Conservation (phyloP, 2,113 vertebrate species). For the Albula glossodonta region DNA sequence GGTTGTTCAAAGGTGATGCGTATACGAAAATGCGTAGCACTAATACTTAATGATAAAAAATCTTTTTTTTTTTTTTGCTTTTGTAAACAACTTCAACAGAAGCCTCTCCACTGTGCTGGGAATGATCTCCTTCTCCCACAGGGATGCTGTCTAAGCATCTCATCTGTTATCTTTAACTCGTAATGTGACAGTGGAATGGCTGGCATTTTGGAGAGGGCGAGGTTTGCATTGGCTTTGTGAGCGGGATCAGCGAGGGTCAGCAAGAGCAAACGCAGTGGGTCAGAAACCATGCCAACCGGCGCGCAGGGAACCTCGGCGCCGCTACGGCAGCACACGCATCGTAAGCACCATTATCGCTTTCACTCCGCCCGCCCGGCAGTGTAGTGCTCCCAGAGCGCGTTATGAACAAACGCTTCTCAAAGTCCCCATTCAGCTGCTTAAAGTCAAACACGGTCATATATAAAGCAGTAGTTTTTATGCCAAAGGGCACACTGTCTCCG, state of each 20-base stretch:
- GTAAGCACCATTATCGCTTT: not conserved
- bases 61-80: too few species aligned
- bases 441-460: too few species aligned
- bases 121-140: too few species aligned
- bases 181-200: not conserved
- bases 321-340: not conserved
- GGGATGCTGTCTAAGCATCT: not conserved
- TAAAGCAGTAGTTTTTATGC: too few species aligned
- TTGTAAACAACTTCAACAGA: not conserved
- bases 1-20: not conserved
- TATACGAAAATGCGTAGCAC: not conserved
- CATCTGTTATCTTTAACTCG: not conserved
- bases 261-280: not conserved
- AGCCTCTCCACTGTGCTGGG: not conserved
- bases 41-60: not conserved
- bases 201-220: not conserved
- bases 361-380: not conserved
- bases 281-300: not conserved
- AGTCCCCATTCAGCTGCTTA: too few species aligned
- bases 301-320: not conserved
- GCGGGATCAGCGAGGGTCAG: not conserved
- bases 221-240: not conserved
- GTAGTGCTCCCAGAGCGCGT: not conserved
- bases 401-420: not conserved
- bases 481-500: not conserved